Evolutionary conservation across 2,113 vertebrate genomes (phyloP).

Genomic region (Tringa solitaria): DNA sequence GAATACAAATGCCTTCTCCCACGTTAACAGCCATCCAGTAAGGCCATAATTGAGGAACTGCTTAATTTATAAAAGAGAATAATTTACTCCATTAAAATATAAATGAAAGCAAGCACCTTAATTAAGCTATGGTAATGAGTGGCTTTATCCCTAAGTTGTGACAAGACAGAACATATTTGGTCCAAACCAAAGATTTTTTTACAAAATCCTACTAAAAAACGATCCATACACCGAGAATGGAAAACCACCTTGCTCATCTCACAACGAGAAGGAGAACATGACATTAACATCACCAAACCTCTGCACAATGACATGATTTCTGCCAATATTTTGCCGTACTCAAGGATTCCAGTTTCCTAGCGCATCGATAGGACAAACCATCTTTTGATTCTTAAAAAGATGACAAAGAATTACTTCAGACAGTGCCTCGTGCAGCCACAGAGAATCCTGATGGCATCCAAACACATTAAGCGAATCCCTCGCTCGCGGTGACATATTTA

Average conservation of each 20-base stretch:
- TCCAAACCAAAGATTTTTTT: neutral
- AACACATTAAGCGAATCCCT: neutral
- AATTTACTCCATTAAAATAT: neutral
- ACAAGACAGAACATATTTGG: neutral
- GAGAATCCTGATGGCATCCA: neutral
- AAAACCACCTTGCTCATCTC: neutral
- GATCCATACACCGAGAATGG: neutral
- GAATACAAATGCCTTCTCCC: fast-evolving
- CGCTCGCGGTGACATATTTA: neutral
- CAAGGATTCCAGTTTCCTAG: neutral
- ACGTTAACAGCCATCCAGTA: neutral
- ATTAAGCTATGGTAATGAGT: neutral
- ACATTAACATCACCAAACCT: neutral
- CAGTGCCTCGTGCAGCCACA: neutral
- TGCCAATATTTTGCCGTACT: neutral
- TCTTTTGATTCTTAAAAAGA: neutral
- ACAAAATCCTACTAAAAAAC: neutral
- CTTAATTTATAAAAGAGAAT: neutral
- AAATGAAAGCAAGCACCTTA: neutral
- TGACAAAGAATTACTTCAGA: neutral
- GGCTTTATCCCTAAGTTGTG: neutral
- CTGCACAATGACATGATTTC: fast-evolving
- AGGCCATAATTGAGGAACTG: neutral
- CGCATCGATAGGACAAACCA: neutral
- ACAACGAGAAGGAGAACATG: fast-evolving